These are phyloP conservation scores for Riparia riparia DNA, from an alignment of 2,113 vertebrate species.

Conservation along the genomic window DNA sequence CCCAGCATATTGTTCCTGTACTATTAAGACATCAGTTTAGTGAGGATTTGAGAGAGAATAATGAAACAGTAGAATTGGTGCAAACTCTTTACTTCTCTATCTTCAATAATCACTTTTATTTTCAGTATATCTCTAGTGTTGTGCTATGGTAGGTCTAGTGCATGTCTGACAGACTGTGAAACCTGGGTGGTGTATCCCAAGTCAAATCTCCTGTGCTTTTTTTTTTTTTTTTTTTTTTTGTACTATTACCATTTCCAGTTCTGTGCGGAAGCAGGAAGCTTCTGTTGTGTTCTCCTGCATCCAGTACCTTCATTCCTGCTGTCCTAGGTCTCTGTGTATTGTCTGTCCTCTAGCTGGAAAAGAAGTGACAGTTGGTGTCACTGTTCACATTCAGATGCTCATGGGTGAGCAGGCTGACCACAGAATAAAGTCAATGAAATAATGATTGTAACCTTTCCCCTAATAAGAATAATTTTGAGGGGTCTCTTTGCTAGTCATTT, in stretches of 20 bases:
- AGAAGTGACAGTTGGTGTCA: neutral
- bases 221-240: neutral
- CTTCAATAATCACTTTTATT: neutral
- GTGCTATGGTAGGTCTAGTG: neutral
- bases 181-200: neutral
- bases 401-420: neutral
- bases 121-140: neutral
- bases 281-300: neutral
- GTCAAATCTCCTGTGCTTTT: neutral
- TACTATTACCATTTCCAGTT: neutral
- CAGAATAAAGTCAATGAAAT: neutral
- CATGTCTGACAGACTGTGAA: neutral
- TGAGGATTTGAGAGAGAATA: neutral
- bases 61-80: neutral
- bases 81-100: neutral
- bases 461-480: neutral
- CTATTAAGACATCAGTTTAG: neutral
- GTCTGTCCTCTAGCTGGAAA: neutral
- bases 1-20: neutral
- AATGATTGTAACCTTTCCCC: neutral
- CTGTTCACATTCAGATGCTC: neutral
- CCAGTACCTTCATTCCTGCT: rapidly evolving
- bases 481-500: neutral
- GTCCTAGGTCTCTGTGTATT: neutral
- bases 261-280: neutral